phyloP scores from a whole-genome alignment of 2,797 vertebrate genomes.

The Eutrigla gurnardus region DNA sequence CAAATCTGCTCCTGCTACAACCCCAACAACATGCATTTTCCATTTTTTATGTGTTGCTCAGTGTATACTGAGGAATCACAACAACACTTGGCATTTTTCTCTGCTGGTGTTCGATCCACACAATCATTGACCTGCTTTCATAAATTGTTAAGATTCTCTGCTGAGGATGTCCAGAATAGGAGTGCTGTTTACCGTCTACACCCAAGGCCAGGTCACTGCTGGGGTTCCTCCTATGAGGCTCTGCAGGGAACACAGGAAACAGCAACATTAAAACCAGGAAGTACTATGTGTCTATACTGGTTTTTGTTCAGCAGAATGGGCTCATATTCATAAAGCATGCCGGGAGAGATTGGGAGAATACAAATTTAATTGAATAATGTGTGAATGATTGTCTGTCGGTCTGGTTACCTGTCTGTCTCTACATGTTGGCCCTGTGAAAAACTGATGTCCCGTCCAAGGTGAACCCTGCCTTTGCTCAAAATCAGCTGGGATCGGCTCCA shows the following conservation, averaged over 20 bases:
- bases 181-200: constrained; percentile 76
- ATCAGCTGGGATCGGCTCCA: no score
- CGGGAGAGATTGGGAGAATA: not conserved
- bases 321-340: constrained; percentile 5
- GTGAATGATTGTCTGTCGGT: no score
- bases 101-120: not conserved
- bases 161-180: constrained; percentile 26
- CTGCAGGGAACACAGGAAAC: constrained; percentile 51
- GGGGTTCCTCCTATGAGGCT: constrained; percentile 49
- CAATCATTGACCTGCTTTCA: not conserved
- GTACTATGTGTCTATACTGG: not conserved
- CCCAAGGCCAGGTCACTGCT: constrained; percentile 71
- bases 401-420: no score
- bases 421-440: no score
- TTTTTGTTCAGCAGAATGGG: not conserved
- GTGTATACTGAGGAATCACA: no score
- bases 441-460: no score
- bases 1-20: no score
- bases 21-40: no score
- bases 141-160: constrained; percentile 14
- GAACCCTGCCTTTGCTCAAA: no score
- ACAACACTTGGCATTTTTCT: constrained; percentile 2
- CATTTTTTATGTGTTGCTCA: no score
- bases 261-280: constrained; percentile 21
- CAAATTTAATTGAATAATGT: no score